Evolutionary conservation across 2,888 invertebrate genomes (phyloP).

Genomic region (Deilephila porcellus): DNA sequence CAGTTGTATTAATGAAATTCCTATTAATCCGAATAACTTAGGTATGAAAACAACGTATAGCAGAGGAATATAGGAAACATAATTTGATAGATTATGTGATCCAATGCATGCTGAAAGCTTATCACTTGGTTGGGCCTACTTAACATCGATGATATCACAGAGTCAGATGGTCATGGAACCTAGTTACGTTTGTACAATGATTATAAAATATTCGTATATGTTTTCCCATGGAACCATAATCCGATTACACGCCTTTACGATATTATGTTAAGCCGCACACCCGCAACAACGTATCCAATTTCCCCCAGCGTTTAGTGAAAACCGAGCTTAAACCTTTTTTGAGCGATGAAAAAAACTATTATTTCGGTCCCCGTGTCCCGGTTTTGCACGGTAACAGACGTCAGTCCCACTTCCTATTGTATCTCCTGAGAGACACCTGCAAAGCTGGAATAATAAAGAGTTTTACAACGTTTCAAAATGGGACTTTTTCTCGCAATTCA

Average conservation of each 20-base stretch:
- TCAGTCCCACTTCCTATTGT: constrained; percentile 66
- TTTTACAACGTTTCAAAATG: constrained; percentile 82
- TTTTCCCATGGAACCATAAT: not conserved
- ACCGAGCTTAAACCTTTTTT: constrained; percentile 18
- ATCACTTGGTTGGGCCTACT: too few species aligned
- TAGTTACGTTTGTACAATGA: too few species aligned
- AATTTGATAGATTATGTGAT: too few species aligned
- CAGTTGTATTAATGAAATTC: too few species aligned
- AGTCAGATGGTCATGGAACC: too few species aligned
- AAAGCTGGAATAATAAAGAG: constrained; percentile 82
- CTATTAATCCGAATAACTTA: too few species aligned
- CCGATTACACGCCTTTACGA: constrained; percentile 18
- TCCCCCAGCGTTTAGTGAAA: constrained; percentile 15
- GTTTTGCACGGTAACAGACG: constrained; percentile 56
- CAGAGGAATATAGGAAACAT: too few species aligned
- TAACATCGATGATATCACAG: too few species aligned
- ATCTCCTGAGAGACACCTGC: constrained; percentile 78
- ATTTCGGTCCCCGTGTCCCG: constrained; percentile 53
- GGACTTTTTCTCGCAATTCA: constrained; percentile 83
- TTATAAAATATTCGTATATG: not conserved
- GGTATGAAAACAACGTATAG: too few species aligned
- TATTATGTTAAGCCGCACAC: constrained; percentile 10
- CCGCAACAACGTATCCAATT: constrained; percentile 11
- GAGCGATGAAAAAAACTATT: constrained; percentile 50
- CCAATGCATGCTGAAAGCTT: too few species aligned